Percentiles rank a stretch among this genome's conserved stretches.
These are phyloP conservation scores for Semnornis frantzii DNA, from an alignment of 2,113 vertebrate species.

Conservation along the genomic window DNA sequence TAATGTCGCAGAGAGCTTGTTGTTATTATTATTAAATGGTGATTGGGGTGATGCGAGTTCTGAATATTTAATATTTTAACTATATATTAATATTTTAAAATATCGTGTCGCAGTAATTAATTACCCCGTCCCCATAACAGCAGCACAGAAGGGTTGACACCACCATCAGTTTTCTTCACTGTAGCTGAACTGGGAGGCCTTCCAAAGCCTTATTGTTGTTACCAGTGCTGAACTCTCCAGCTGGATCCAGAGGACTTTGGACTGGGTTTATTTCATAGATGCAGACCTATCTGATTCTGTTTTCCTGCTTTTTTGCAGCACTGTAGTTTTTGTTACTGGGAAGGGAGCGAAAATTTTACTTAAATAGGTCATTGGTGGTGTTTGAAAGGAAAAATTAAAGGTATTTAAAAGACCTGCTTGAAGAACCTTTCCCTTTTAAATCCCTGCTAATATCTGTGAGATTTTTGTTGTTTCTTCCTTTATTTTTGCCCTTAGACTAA, in stretches of 20 bases:
- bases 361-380: background rate
- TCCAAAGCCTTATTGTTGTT: background rate
- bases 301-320: slow-evolving; percentile 1
- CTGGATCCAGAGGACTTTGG: background rate
- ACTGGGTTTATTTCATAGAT: background rate
- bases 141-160: background rate
- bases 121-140: too few relatives aligned
- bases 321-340: background rate
- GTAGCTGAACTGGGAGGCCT: background rate
- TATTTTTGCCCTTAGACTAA: background rate
- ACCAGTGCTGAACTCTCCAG: background rate
- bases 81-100: too few relatives aligned
- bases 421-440: background rate
- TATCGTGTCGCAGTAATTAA: too few relatives aligned
- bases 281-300: background rate
- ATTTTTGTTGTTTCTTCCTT: background rate
- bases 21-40: too few relatives aligned
- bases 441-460: background rate
- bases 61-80: too few relatives aligned
- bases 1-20: too few relatives aligned
- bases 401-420: background rate
- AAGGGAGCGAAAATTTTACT: background rate
- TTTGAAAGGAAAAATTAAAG: slow-evolving; percentile 15
- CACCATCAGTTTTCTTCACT: slow-evolving; percentile 2
- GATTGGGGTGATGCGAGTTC: too few relatives aligned